Base-by-base conservation (phyloP, 2,797 vertebrate genomes). In the Artibeus jamaicensis region DNA sequence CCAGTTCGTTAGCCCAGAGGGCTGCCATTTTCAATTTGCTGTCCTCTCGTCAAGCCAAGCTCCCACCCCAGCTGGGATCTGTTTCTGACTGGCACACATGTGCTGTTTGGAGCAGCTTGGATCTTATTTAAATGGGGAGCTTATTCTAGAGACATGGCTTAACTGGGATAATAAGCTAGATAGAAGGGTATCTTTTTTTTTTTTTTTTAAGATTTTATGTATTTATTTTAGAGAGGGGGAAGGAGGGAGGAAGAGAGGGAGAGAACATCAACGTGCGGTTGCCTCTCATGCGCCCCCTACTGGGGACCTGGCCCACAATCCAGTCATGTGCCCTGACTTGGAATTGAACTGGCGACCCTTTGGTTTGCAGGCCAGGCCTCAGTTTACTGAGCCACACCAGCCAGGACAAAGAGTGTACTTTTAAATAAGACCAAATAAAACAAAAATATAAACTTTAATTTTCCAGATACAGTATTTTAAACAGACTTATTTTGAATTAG, bases 401-500 rank as follows among this genome's bases (percentile, higher is more conserved):
- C 24, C 57, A 59, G 57, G 57, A 22, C 57, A 59, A 57, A 59
- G 57, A 26, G 57, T 59, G 24, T 29, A 53, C 85, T 96, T 91
- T 93, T 37, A 89, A 85, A 24, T 83, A 86, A 86, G 67, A 68
- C 65, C 34, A 53, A 91, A 62, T 65, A 76, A 86, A 82, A 12
- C 74, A 94, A 92, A 92, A 70, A 21, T 34, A 5, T 39, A 89
- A 86, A 44, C 79, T 94, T 68, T 42, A 71, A 32, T 89, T 82
- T 89, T 88, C 59, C 42, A 89, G 67, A 46, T 70, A 76, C 1
- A 68, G 18, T 84, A 42, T 90, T 86, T 96, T 48, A 86, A 89
- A 81, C 39, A 82, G 73, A 79, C 42, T 88, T 78, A n/a, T 82
- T 92, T 92, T 93, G 78, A 90, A 91, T 92, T 77, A 53, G 39